phyloP scores from a whole-genome alignment of 2,797 vertebrate genomes.

The Hemitrygon akajei region DNA sequence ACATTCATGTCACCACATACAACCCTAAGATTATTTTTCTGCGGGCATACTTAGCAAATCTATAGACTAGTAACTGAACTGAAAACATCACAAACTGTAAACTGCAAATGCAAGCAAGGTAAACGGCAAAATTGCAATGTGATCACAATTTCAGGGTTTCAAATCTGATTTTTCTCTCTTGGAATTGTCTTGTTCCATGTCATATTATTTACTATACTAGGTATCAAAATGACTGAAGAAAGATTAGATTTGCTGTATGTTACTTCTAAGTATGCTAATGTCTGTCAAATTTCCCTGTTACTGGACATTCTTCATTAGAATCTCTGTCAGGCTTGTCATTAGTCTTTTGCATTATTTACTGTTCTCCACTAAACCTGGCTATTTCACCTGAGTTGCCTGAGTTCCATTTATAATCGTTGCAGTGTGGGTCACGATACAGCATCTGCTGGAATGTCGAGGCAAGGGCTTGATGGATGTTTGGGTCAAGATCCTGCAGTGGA shows the following conservation, averaged over 20 bases:
- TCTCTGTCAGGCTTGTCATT: conserved; percentile 35
- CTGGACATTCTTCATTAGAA: conserved; percentile 37
- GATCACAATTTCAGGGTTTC: not conserved
- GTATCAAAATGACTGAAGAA: not conserved
- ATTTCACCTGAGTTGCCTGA: not conserved
- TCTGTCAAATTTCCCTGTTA: too few species aligned
- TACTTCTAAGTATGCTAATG: not conserved
- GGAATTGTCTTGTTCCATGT: not conserved
- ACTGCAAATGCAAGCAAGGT: not conserved
- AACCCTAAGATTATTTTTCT: too few species aligned
- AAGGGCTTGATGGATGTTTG: too few species aligned
- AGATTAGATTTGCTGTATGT: not conserved
- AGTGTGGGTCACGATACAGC: too few species aligned
- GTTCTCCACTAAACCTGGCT: too few species aligned
- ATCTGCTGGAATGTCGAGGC: too few species aligned
- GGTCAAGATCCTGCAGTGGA: too few species aligned
- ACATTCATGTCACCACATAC: too few species aligned
- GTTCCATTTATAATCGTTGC: not conserved
- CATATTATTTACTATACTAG: not conserved
- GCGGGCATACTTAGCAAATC: too few species aligned
- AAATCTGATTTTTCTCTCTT: not conserved
- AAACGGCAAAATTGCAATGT: not conserved
- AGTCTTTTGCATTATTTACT: conserved; percentile 45
- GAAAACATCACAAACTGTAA: too few species aligned
- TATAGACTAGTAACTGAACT: too few species aligned